These are phyloP conservation scores for Synodontis membranacea DNA, from an alignment of 2,113 vertebrate species.

Conservation along the genomic window DNA sequence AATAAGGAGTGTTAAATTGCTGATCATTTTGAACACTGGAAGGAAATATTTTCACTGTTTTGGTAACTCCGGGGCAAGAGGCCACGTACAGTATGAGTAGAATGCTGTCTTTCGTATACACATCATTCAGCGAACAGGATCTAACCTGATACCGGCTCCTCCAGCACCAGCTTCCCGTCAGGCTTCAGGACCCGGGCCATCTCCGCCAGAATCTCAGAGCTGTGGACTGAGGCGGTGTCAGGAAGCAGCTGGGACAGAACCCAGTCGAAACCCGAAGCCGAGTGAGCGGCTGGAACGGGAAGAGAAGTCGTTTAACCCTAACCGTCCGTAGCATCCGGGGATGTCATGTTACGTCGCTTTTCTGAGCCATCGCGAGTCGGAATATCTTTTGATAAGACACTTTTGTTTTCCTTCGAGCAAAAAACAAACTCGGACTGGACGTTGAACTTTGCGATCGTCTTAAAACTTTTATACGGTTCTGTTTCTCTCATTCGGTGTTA, in stretches of 20 bases:
- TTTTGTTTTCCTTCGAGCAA: background rate
- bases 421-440: background rate
- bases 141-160: slow-evolving; percentile 79
- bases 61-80: background rate
- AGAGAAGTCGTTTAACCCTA: background rate
- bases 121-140: background rate
- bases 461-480: background rate
- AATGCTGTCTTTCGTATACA: background rate
- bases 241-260: slow-evolving; percentile 80
- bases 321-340: background rate
- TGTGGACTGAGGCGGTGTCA: slow-evolving; percentile 77
- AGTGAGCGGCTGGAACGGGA: slow-evolving; percentile 76
- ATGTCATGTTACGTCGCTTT: background rate
- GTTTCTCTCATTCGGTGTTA: background rate
- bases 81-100: background rate
- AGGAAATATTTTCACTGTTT: background rate
- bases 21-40: background rate
- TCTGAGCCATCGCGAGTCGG: background rate
- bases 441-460: background rate
- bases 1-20: background rate
- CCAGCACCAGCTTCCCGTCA: slow-evolving; percentile 82
- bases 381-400: background rate
- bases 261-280: slow-evolving; percentile 80
- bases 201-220: slow-evolving; percentile 79
- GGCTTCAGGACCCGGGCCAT: slow-evolving; percentile 86